A percentile compares a stretch with the other conserved stretches of the same genome.
Conservation (phyloP, 2,113 vertebrate species). For the Boleophthalmus pectinirostris region DNA sequence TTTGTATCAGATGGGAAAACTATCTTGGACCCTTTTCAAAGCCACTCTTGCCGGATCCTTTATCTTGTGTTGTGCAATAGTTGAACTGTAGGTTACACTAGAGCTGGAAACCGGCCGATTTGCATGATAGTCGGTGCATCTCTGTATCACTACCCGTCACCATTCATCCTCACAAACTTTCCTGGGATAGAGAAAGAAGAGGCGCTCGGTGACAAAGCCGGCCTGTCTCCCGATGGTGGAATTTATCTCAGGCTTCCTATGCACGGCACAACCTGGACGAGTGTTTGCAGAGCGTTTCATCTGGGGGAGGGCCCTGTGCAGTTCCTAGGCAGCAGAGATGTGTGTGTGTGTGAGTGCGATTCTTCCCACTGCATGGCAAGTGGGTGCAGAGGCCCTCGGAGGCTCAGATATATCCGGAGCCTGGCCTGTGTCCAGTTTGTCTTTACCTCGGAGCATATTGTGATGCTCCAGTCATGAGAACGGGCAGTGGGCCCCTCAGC, state of each 20-base stretch:
- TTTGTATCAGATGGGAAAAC: not conserved
- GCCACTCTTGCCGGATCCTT: not conserved
- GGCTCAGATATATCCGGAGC: conserved; percentile 70
- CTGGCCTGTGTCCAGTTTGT: conserved; percentile 68
- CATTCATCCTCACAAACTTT: conserved; percentile 29
- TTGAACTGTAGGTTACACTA: conserved; percentile 16
- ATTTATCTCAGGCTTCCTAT: conserved; percentile 67
- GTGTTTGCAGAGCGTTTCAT: conserved; percentile 69
- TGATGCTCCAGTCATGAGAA: conserved; percentile 70
- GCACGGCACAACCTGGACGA: conserved; percentile 60
- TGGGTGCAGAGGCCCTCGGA: conserved; percentile 59
- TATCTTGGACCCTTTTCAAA: not conserved
- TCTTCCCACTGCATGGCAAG: conserved; percentile 75
- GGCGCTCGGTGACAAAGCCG: conserved; percentile 42
- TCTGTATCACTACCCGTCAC: conserved; percentile 16
- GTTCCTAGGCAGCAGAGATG: conserved; percentile 63
- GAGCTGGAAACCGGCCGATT: conserved; percentile 19
- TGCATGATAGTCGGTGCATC: conserved; percentile 21
- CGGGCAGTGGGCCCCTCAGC: conserved; percentile 40
- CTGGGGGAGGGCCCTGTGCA: conserved; percentile 36
- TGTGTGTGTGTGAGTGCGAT: conserved; percentile 49
- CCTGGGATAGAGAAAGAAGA: conserved; percentile 32
- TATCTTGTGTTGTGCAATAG: conserved; percentile 6
- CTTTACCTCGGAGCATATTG: conserved; percentile 71
- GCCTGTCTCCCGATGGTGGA: conserved; percentile 52